phyloP scores from a whole-genome alignment of 2,888 invertebrate species.

The Scrobipalpa atriplicella region DNA sequence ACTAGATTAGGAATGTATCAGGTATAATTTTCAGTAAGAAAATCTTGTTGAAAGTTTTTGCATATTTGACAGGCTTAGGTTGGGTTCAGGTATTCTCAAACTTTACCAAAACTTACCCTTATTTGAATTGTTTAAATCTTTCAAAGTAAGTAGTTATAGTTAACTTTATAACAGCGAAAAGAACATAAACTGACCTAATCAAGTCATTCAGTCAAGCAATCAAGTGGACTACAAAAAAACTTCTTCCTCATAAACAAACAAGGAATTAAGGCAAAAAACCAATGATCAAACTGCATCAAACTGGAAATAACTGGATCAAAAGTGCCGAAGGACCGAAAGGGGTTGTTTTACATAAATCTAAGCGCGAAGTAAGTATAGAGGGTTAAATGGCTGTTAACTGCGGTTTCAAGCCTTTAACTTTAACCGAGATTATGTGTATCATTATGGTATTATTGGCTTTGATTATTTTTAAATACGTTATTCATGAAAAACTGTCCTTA shows the following conservation, averaged over 20 bases:
- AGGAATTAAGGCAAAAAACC: conserved; percentile 37
- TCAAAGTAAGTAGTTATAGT: background rate
- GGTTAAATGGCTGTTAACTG: conserved; percentile 60
- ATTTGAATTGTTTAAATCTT: too few species aligned
- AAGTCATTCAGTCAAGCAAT: conserved; percentile 15
- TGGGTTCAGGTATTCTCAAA: too few species aligned
- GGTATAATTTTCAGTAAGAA: too few species aligned
- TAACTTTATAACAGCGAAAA: background rate
- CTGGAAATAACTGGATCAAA: conserved; percentile 40
- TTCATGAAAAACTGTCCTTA: too few species aligned
- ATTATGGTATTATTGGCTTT: background rate
- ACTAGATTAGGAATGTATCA: background rate
- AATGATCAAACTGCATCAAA: conserved; percentile 42
- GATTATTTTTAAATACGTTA: too few species aligned
- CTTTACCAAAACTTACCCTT: too few species aligned
- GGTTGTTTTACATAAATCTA: conserved; percentile 69
- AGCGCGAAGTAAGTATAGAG: conserved; percentile 76
- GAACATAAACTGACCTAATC: background rate
- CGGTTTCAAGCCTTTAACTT: background rate
- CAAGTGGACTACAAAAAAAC: conserved; percentile 25
- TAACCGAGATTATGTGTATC: background rate
- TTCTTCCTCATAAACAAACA: conserved; percentile 36
- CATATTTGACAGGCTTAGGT: too few species aligned
- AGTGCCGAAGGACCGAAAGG: conserved; percentile 52
- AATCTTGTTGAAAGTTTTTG: too few species aligned